phyloP scores from a whole-genome alignment of 2,888 invertebrate species.

The Lamellibrachia satsuma region DNA sequence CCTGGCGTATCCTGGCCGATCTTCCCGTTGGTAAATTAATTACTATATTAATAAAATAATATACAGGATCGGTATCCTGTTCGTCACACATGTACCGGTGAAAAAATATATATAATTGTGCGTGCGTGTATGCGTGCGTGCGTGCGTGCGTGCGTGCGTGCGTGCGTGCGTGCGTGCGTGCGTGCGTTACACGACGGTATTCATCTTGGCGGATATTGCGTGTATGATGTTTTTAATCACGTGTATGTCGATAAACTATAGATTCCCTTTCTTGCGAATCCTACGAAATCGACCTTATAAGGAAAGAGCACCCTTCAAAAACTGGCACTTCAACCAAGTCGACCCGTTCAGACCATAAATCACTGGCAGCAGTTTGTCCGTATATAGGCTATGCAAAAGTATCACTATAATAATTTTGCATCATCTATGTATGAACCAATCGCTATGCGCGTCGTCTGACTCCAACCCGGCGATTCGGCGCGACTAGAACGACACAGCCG shows the following conservation, averaged over 20 bases:
- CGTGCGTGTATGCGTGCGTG: background rate
- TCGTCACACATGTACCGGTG: too few relatives aligned
- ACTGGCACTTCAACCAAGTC: background rate
- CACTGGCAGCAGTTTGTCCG: background rate
- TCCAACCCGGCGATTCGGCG: background rate
- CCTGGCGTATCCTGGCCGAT: too few relatives aligned
- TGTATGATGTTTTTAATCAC: background rate
- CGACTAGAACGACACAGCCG: background rate
- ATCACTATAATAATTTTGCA: background rate
- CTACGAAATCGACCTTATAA: background rate
- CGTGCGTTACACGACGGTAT: background rate
- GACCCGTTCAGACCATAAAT: background rate
- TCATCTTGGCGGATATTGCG: background rate
- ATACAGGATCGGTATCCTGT: too few relatives aligned
- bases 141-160: background rate
- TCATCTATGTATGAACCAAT: background rate
- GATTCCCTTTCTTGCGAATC: background rate
- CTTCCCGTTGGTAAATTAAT: too few relatives aligned
- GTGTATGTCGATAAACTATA: background rate
- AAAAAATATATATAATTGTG: too few relatives aligned
- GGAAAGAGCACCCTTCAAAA: background rate
- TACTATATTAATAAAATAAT: too few relatives aligned
- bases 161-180: background rate
- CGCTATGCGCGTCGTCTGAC: background rate
- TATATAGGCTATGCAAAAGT: slow-evolving; percentile 17